These are phyloP conservation scores for Oenanthe melanoleuca DNA, from an alignment of 2,113 vertebrate genomes.

Conservation along the genomic window DNA sequence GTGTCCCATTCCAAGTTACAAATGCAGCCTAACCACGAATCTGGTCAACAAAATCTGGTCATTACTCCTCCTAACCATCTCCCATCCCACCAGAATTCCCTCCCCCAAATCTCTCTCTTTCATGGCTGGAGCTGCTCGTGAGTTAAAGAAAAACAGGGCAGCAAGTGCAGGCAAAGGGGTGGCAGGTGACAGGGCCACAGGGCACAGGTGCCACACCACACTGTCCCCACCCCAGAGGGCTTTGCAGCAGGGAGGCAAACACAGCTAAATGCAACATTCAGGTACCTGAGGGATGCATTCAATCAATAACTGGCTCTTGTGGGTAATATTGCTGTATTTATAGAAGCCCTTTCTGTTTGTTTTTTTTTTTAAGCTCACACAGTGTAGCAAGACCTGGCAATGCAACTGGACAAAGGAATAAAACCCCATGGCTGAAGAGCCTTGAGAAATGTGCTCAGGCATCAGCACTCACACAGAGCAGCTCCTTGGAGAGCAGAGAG, in stretches of 20 bases:
- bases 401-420: background rate
- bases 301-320: background rate
- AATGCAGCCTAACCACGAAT: background rate
- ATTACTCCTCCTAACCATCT: background rate
- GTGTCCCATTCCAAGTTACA: background rate
- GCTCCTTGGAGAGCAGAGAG: background rate
- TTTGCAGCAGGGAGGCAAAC: background rate
- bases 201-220: background rate
- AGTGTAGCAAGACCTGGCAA: background rate
- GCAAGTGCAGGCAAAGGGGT: background rate
- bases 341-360: background rate
- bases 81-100: background rate
- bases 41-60: background rate
- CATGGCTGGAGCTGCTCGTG: background rate
- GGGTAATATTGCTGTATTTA: background rate
- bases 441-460: background rate
- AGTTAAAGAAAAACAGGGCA: background rate
- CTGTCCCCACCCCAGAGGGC: background rate
- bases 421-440: accelerated
- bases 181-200: background rate
- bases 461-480: background rate
- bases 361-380: background rate
- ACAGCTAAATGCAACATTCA: background rate
- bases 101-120: background rate
- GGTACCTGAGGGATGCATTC: background rate